Evolutionary conservation across 1,140 invertebrate genomes (phyloP).

Genomic region (Acromyrmex charruanus): DNA sequence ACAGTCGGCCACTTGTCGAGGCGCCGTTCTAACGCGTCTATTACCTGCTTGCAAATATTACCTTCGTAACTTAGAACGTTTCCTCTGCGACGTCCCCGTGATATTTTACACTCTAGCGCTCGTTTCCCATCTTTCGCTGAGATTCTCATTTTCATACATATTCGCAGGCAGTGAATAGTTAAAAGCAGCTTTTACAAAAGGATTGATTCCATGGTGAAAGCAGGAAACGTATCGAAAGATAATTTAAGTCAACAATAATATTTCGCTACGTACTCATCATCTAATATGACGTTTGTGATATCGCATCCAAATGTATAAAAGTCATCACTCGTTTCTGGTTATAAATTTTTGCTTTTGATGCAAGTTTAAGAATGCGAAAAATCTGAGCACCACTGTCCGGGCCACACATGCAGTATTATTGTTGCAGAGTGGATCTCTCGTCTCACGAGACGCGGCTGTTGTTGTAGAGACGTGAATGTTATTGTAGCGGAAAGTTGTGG

Average conservation of each 20-base stretch:
- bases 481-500: conserved; percentile 80
- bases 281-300: not conserved
- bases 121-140: conserved; percentile 32
- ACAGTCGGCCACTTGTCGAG: conserved; percentile 79
- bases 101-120: conserved; percentile 51
- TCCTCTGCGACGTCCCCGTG: conserved; percentile 60
- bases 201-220: not conserved
- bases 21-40: conserved; percentile 81
- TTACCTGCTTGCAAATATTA: conserved; percentile 82
- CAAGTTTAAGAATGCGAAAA: conserved; percentile 56
- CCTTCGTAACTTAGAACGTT: conserved; percentile 76
- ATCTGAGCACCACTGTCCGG: conserved; percentile 76
- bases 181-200: not conserved
- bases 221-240: not conserved
- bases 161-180: not conserved
- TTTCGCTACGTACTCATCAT: conserved; percentile 13
- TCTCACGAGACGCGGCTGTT: conserved; percentile 74
- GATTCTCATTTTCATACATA: conserved; percentile 34
- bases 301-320: conserved; percentile 11
- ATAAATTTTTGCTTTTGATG: conserved; percentile 25
- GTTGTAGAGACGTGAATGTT: conserved; percentile 80
- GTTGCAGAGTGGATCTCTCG: conserved; percentile 81
- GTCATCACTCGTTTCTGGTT: conserved; percentile 42
- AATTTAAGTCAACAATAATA: conserved; percentile 54
- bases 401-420: conserved; percentile 83